Evolutionary conservation across 2,113 vertebrate genomes (phyloP).

Genomic region (Lonchura striata): DNA sequence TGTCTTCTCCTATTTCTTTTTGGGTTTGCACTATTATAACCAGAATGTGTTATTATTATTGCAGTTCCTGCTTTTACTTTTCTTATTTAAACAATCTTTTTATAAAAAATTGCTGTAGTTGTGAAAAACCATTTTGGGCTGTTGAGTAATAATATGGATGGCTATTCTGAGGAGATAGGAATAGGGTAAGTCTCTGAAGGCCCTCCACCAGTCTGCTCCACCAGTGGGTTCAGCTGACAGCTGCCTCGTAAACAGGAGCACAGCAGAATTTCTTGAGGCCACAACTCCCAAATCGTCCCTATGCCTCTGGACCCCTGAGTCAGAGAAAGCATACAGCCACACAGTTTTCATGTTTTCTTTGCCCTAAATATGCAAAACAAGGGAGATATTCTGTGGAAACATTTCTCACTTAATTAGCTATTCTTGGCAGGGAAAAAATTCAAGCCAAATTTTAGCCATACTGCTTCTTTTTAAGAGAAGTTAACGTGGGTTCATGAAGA

Average conservation of each 20-base stretch:
- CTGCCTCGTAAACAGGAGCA: background rate
- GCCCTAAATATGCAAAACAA: background rate
- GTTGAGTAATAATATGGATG: background rate
- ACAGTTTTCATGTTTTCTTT: background rate
- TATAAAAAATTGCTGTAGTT: background rate
- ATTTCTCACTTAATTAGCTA: background rate
- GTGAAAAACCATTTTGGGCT: background rate
- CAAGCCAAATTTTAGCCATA: background rate
- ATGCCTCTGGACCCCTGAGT: background rate
- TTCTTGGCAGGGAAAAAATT: accelerated
- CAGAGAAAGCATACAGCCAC: background rate
- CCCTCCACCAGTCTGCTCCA: background rate
- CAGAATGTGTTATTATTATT: background rate
- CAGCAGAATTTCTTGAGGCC: background rate
- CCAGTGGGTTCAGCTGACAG: background rate
- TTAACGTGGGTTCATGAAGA: background rate
- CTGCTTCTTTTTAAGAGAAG: background rate
- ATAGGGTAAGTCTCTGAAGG: background rate
- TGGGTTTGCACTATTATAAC: background rate
- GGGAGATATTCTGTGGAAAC: background rate
- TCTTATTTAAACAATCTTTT: background rate
- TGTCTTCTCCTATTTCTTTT: background rate
- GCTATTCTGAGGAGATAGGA: background rate
- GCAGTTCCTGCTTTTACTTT: background rate
- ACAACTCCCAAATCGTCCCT: background rate